A percentile compares a stretch with the other conserved stretches of the same genome.
Evolutionary conservation across 2,113 vertebrate species (phyloP).

Genomic region (Hiodon alosoides): DNA sequence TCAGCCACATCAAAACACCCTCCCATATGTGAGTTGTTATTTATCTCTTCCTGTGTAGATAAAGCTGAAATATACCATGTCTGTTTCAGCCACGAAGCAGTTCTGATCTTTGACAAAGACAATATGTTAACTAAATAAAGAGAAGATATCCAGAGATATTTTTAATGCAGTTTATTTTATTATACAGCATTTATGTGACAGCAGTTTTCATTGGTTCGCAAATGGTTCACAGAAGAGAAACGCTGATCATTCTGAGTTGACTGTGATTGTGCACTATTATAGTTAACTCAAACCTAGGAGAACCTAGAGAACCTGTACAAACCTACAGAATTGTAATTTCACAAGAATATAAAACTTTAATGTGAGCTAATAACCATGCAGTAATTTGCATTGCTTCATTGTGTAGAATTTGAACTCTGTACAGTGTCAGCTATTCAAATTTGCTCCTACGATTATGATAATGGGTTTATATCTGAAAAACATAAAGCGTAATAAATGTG

Average conservation of each 20-base stretch:
- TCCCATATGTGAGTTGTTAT: no score
- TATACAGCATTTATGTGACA: background rate
- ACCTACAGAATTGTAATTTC: no score
- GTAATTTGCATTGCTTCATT: background rate
- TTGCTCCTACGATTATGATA: slow-evolving; percentile 9
- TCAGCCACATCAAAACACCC: no score
- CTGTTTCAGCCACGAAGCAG: no score
- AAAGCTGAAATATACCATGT: no score
- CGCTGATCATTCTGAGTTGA: background rate
- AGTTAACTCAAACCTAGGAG: background rate
- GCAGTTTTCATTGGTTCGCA: background rate
- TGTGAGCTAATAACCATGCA: background rate
- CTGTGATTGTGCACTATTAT: background rate
- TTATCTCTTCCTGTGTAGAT: no score
- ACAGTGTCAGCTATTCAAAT: slow-evolving; percentile 2
- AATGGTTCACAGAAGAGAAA: slow-evolving; percentile 7
- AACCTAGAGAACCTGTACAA: no score
- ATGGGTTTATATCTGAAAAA: slow-evolving; percentile 20
- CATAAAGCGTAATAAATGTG: background rate
- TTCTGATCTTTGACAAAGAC: no score
- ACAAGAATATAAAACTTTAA: background rate
- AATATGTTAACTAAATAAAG: no score
- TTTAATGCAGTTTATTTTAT: background rate
- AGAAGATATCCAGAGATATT: no score
- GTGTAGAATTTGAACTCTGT: slow-evolving; percentile 9